Conservation (phyloP, 2,888 invertebrate species). For the Clostera curtula region DNA sequence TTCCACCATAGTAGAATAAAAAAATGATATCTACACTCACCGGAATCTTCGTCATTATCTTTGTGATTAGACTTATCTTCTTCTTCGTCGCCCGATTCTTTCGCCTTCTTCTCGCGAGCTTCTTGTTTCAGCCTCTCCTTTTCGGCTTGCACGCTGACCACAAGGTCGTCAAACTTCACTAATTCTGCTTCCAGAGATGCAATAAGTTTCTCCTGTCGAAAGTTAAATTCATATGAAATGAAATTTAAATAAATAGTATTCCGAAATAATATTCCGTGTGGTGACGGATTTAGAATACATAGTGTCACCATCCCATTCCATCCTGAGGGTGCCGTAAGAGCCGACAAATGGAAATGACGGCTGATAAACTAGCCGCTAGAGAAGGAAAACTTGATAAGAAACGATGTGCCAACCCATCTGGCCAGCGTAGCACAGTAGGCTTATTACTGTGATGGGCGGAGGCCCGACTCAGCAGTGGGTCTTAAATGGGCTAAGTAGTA, state of each 20-base stretch:
- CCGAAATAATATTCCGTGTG: not conserved
- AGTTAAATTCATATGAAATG: not conserved
- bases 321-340: too few relatives aligned
- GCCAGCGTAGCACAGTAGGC: too few relatives aligned
- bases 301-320: too few relatives aligned
- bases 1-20: too few relatives aligned
- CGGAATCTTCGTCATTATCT: conserved; percentile 50
- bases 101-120: conserved; percentile 26
- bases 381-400: too few relatives aligned
- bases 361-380: too few relatives aligned
- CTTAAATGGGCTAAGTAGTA: too few relatives aligned
- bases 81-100: conserved; percentile 17
- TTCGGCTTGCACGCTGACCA: conserved; percentile 80
- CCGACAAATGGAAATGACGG: too few relatives aligned
- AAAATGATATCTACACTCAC: conserved; percentile 48
- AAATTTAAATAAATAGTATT: not conserved
- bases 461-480: too few relatives aligned
- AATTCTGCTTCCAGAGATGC: conserved; percentile 83
- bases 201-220: conserved; percentile 77
- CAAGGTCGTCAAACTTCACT: conserved; percentile 82
- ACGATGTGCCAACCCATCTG: too few relatives aligned
- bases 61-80: conserved; percentile 20
- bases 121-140: conserved; percentile 48
- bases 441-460: too few relatives aligned
- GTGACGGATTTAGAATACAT: too few relatives aligned